These are phyloP conservation scores for Cyclophora punctaria DNA, from an alignment of 2,888 invertebrate genomes.

Conservation along the genomic window DNA sequence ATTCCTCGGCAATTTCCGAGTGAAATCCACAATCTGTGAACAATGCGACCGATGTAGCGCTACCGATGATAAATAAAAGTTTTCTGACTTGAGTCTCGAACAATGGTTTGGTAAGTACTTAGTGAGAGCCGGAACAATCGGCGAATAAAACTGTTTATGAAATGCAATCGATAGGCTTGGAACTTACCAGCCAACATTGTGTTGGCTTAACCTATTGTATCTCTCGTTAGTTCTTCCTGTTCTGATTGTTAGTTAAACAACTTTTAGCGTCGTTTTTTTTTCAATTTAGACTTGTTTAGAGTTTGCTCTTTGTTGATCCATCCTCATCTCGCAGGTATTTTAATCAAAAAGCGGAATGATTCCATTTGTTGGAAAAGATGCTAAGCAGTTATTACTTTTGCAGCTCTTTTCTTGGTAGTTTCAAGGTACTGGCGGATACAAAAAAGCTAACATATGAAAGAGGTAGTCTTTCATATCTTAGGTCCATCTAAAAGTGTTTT, in stretches of 20 bases:
- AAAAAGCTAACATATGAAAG: too few species aligned
- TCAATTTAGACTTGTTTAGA: slow-evolving; percentile 7
- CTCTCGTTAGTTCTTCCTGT: slow-evolving; percentile 19
- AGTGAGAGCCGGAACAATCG: slow-evolving; percentile 60
- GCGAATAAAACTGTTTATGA: slow-evolving; percentile 66
- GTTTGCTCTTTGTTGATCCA: neutral
- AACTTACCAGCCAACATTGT: slow-evolving; percentile 37
- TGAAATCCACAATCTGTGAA: slow-evolving; percentile 35
- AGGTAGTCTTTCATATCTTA: too few species aligned
- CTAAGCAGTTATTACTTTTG: too few species aligned
- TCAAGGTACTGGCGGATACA: too few species aligned
- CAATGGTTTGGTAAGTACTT: slow-evolving; percentile 54
- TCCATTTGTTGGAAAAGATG: too few species aligned
- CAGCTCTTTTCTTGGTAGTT: too few species aligned
- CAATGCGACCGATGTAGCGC: slow-evolving; percentile 43
- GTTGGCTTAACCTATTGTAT: slow-evolving; percentile 26
- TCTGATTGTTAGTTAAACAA: slow-evolving; percentile 22
- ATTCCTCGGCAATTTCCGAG: slow-evolving; percentile 36
- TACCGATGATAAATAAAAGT: slow-evolving; percentile 30
- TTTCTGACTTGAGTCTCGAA: slow-evolving; percentile 31
- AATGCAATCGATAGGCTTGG: slow-evolving; percentile 46
- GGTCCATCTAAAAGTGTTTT: too few species aligned
- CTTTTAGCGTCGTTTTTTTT: slow-evolving; percentile 7
- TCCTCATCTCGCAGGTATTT: too few species aligned
- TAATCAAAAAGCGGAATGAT: too few species aligned